phyloP scores from a whole-genome alignment of 92 coral and sea anemone genomes.

The Plumapathes pennacea region DNA sequence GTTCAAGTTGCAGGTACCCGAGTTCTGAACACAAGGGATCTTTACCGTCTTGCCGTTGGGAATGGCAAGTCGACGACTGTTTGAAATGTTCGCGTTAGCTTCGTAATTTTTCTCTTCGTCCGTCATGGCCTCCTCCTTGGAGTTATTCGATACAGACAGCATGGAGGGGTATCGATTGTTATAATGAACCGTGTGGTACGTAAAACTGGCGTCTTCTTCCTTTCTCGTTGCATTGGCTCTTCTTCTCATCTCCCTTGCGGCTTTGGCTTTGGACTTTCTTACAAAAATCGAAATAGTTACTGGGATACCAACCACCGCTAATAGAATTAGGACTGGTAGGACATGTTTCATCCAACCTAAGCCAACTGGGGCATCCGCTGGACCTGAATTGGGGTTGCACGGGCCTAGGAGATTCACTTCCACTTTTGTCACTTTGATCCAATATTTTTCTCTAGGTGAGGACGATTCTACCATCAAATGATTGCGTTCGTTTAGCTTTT shows the following conservation, averaged over 20 bases:
- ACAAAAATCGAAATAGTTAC: slow-evolving; percentile 62
- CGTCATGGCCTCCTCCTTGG: slow-evolving; percentile 44
- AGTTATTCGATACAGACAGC: slow-evolving; percentile 48
- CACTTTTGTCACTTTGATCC: slow-evolving; percentile 32
- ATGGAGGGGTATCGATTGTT: slow-evolving; percentile 56
- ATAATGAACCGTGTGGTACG: slow-evolving; percentile 60
- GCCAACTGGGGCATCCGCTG: slow-evolving; percentile 30
- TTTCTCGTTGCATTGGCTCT: slow-evolving; percentile 10
- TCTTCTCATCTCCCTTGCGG: slow-evolving; percentile 5
- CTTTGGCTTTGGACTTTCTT: slow-evolving; percentile 36
- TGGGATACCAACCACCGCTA: slow-evolving; percentile 68
- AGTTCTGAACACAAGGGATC: slow-evolving; percentile 4
- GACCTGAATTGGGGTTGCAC: slow-evolving; percentile 23
- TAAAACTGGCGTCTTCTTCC: slow-evolving; percentile 42
- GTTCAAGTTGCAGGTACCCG: neutral
- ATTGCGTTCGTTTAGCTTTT: slow-evolving; percentile 4
- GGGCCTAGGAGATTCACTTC: slow-evolving; percentile 54
- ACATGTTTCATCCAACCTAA: slow-evolving; percentile 72
- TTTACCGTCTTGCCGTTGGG: slow-evolving; percentile 10
- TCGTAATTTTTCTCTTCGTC: slow-evolving; percentile 24
- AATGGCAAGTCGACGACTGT: slow-evolving; percentile 20
- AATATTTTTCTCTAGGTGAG: slow-evolving; percentile 42
- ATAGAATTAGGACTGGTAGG: slow-evolving; percentile 55
- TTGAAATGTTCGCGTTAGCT: slow-evolving; percentile 31
- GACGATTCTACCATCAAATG: slow-evolving; percentile 38